Base-by-base conservation (phyloP, 92 coral and sea anemone genomes). In the Paragorgia papillata region DNA sequence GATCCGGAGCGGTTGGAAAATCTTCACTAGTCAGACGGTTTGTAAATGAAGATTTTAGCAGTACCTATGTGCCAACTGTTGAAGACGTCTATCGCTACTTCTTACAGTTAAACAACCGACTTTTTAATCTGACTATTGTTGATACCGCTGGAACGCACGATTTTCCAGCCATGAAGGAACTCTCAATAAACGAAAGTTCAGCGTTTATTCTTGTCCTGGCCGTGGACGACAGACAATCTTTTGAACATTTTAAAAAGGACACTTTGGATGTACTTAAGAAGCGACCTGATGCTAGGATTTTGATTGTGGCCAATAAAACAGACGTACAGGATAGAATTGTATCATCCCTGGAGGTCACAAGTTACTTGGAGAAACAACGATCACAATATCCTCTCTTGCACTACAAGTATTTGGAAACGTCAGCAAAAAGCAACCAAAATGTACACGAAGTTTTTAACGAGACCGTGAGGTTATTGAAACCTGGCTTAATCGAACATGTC, bases 1-100 rank as follows among this genome's bases (percentile, higher is more conserved):
- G 98, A 58, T 96, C 95, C 19, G 98, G 91, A n/a, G 88, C 87
- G 28, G 98, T 94, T 48, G 98, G 98, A 3, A 94, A 94, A 62
- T 86, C 94, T 3, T 91, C 97, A 53, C 82, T 94, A 28, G 83
- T 94, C 27, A 88, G 88, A 30, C 86, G 97, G 33, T 87, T 88
- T 67, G 88, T 85, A 41, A 28, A 69, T 39, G 97, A 84, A 3
- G 88, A 79, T 4, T 94, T 91, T 55, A 73, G 80, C 21, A 35
- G 77, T 9, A 74, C 69, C 13, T 94, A 94, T 25, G 79, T 79
- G 7, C 97, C 98, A 2, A 94, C 98, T 24, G 89, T 91, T 0
- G 98, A 94, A 49, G 98, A 94, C 34, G 83, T 79, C 32, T 85
- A 88, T 64, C 68, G 79, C 25, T 85, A 83, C 65, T 90, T 82